A percentile compares a stretch with the other conserved stretches of the same genome.
Evolutionary conservation across 2,888 invertebrate genomes (phyloP).

Genomic region (Rhagonycha lutea): DNA sequence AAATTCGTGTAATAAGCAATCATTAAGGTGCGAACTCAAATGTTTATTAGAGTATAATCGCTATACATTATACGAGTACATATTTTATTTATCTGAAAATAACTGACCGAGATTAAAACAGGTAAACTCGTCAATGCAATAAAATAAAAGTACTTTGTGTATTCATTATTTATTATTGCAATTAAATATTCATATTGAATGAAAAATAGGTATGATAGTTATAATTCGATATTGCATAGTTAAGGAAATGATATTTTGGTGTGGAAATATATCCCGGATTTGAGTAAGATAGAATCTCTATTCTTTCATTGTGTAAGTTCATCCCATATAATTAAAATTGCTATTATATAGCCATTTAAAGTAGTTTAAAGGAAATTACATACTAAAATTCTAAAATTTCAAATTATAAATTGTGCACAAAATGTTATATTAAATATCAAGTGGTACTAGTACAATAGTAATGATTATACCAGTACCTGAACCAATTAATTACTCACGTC

Average conservation of each 20-base stretch:
- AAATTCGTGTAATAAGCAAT: background rate
- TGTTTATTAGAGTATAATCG: background rate
- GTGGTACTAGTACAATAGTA: background rate
- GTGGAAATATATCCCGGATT: background rate
- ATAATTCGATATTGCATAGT: background rate
- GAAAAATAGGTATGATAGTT: background rate
- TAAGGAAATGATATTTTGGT: background rate
- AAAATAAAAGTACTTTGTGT: background rate
- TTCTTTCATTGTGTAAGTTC: background rate
- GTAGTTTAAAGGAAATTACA: background rate
- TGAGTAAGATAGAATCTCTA: background rate
- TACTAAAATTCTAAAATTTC: background rate
- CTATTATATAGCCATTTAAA: background rate
- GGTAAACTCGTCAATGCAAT: background rate
- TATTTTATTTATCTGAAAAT: background rate
- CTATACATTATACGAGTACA: background rate
- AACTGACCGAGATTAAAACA: background rate
- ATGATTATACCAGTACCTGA: background rate
- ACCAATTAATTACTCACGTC: constrained; percentile 11
- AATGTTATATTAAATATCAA: background rate
- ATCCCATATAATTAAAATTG: background rate
- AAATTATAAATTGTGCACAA: background rate
- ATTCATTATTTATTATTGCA: background rate
- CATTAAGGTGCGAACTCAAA: background rate
- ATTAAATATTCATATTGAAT: background rate